Base-by-base conservation (phyloP, 2,797 vertebrate species). In the Liasis olivaceus region DNA sequence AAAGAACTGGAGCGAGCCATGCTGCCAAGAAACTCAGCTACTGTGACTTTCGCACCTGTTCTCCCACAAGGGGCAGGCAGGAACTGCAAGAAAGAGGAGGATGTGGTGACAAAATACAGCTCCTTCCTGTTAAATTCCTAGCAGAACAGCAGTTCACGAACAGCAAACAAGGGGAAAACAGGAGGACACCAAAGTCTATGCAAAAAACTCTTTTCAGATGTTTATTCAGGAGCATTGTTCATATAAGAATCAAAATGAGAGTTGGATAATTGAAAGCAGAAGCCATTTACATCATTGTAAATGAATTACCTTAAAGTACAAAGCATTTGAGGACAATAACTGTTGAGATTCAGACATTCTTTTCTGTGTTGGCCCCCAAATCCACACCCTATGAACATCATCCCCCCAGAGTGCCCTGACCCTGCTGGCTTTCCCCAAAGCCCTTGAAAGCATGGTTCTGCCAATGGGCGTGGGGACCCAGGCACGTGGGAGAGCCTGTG, bases 271-370 rank as follows among this genome's bases (percentile, higher is more conserved):
- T 42, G 42, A 42, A 42, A 42, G 42, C 42, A 42, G 42, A 42
- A 42, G 2, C 42, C 42, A 42, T 42, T 42, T 42, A 42, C 31
- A 22, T 77, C 42, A 42, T 20, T 77, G 31, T 31, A 77, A 77
- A 77, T n/a, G 69, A 42, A 77, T 17, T 77, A 17, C 69, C 12
- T 42, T 89, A 9, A 47, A 84, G 42, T 42, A 54, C 14, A 62
- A 63, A 36, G 58, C 26, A 63, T 63, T 90, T 5, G 0, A 0
- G 26, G 13, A 54, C 47, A 12, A 63, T 56, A 42, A 42, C 42
- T 42, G 42, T 42, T 42, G 42, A 42, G 42, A 42, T 42, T 42
- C 42, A 42, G 42, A 42, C 42, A 42, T 42, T 42, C 42, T 42
- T 42, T 42, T 42, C 42, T 42, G 42, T 36, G 36, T 42, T 42